phyloP scores from a whole-genome alignment of 2,797 vertebrate species.

The Chromobotia macracanthus region DNA sequence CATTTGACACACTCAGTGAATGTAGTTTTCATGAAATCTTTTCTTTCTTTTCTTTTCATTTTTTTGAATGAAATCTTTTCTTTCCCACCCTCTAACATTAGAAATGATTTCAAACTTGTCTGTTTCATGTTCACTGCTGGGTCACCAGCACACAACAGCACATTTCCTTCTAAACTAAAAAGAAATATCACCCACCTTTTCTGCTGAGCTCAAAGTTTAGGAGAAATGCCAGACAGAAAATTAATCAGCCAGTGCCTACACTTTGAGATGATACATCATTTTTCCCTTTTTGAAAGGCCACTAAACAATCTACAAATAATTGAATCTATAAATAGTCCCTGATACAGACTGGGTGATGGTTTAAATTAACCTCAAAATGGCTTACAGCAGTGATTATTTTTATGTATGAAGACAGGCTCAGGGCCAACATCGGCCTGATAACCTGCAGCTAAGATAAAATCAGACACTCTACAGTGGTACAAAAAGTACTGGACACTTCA shows the following conservation, averaged over 20 bases:
- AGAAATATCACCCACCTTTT: slow-evolving; percentile 29
- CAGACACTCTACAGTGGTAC: not conserved
- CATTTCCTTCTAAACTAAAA: slow-evolving; percentile 14
- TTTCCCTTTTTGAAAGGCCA: slow-evolving; percentile 48
- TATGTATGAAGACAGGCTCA: slow-evolving; percentile 19
- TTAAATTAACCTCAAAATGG: slow-evolving; percentile 15
- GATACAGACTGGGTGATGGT: slow-evolving; percentile 33
- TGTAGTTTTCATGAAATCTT: too few relatives aligned
- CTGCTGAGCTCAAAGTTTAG: slow-evolving; percentile 12
- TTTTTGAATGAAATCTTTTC: too few relatives aligned
- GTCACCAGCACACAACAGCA: not conserved
- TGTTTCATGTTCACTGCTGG: not conserved
- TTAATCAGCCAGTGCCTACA: slow-evolving; percentile 23
- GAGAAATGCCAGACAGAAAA: slow-evolving; percentile 42
- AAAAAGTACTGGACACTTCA: not conserved
- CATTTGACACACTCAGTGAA: too few relatives aligned
- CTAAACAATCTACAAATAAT: slow-evolving; percentile 48
- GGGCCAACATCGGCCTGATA: slow-evolving; percentile 7
- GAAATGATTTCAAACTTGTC: not conserved
- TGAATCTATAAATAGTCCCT: slow-evolving; percentile 48
- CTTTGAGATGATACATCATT: slow-evolving; percentile 21
- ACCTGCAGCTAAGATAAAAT: not conserved
- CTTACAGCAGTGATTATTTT: slow-evolving; percentile 26
- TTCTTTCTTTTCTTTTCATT: too few relatives aligned
- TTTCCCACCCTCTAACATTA: not conserved